Conservation (phyloP, 2,797 vertebrate genomes). For the Channallabes apus region DNA sequence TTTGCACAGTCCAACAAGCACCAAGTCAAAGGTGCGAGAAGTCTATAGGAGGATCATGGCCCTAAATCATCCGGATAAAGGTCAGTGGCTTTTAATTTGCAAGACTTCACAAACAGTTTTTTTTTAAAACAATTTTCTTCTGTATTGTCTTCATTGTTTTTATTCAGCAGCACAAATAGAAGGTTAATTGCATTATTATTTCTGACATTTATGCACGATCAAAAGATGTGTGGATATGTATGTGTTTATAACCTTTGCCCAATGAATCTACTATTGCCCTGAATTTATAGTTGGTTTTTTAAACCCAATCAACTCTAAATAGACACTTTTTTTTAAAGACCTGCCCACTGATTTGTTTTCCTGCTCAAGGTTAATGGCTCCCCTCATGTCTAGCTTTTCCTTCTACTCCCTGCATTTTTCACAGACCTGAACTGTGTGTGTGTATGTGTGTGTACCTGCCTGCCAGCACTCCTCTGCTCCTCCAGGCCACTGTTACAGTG, state of each 20-base stretch:
- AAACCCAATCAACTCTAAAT: constrained; percentile 18
- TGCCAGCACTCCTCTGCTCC: constrained; percentile 35
- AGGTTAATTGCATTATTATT: background rate
- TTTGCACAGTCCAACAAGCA: constrained; percentile 79
- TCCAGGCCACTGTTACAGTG: constrained; percentile 43
- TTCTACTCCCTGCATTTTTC: constrained; percentile 45
- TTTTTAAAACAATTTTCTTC: background rate
- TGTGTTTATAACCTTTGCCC: background rate
- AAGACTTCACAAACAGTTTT: background rate
- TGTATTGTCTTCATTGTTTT: background rate
- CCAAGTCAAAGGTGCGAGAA: constrained; percentile 82
- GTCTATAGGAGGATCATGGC: constrained; percentile 89
- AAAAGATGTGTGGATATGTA: background rate
- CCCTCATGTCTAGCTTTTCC: constrained; percentile 44
- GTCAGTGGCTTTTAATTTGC: constrained; percentile 62
- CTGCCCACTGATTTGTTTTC: constrained; percentile 47
- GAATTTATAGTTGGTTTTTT: constrained; percentile 19
- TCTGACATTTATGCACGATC: background rate
- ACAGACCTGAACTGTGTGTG: constrained; percentile 18
- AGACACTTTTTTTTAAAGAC: constrained; percentile 5
- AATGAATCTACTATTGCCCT: background rate
- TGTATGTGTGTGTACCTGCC: background rate
- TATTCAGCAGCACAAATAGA: background rate
- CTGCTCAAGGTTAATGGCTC: constrained; percentile 59
- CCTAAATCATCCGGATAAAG: constrained; percentile 96